Conservation (phyloP, 1,140 invertebrate species). For the Neodiprion pinetum region DNA sequence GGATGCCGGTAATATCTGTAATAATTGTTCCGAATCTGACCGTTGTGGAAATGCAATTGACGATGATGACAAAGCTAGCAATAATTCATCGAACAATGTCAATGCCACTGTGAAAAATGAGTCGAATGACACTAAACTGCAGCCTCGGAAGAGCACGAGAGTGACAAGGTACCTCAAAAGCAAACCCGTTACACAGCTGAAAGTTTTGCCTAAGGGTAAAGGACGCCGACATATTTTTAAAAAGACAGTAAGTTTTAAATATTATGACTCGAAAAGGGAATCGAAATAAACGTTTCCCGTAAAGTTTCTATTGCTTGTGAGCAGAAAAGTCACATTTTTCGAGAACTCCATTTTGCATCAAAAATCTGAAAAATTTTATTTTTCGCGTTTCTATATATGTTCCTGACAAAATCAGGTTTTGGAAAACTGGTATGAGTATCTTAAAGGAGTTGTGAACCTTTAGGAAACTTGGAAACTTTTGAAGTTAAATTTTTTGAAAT, state of each 20-base stretch:
- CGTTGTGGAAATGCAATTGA: constrained; percentile 45
- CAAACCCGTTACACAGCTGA: constrained; percentile 48
- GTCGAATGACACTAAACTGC: constrained; percentile 51
- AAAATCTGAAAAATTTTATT: too few relatives aligned
- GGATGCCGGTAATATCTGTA: constrained; percentile 68
- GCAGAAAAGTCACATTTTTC: too few relatives aligned
- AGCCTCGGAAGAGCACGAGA: constrained; percentile 65
- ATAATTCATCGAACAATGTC: constrained; percentile 44
- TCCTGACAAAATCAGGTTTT: too few relatives aligned
- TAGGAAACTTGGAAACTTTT: too few relatives aligned
- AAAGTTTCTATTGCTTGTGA: too few relatives aligned
- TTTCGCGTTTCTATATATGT: too few relatives aligned
- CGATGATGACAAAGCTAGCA: constrained; percentile 53
- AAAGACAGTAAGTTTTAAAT: constrained; percentile 64
- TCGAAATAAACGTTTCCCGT: too few relatives aligned
- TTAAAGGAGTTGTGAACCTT: too few relatives aligned
- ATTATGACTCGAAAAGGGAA: too few relatives aligned
- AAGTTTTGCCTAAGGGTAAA: constrained; percentile 70
- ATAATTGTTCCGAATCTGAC: constrained; percentile 64
- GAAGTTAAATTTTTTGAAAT: too few relatives aligned
- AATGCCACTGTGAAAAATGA: constrained; percentile 45
- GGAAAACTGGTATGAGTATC: too few relatives aligned
- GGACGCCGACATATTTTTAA: constrained; percentile 83
- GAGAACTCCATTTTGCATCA: too few relatives aligned
- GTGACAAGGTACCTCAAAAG: constrained; percentile 65